Evolutionary conservation across 1,140 invertebrate species (phyloP).

Genomic region (Ephestia elutella): DNA sequence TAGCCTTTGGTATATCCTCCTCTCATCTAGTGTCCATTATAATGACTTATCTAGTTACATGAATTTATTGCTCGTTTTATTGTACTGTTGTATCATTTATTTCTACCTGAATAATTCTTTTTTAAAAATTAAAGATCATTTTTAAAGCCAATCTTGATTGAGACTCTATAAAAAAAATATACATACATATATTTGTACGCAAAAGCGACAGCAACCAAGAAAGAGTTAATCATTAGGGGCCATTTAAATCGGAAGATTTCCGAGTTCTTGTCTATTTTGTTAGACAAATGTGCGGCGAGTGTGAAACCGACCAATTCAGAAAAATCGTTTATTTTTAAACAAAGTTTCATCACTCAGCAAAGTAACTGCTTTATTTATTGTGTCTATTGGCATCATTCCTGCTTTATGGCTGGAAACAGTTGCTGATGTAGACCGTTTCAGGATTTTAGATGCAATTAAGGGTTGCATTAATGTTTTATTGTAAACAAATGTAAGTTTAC

Average conservation of each 20-base stretch:
- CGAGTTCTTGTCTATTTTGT: not conserved
- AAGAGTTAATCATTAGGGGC: not conserved
- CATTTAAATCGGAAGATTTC: not conserved
- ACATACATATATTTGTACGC: too few species aligned
- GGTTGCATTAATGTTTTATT: slow-evolving; percentile 11
- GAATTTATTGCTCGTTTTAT: too few species aligned
- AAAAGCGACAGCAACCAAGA: too few species aligned
- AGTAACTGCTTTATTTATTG: slow-evolving; percentile 28
- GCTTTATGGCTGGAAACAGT: slow-evolving; percentile 21
- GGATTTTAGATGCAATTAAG: slow-evolving; percentile 13
- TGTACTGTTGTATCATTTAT: too few species aligned
- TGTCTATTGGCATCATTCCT: slow-evolving; percentile 33
- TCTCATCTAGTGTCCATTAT: too few species aligned
- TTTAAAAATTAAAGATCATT: too few species aligned
- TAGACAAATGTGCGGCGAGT: slow-evolving; percentile 16
- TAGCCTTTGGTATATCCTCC: too few species aligned
- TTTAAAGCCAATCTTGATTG: too few species aligned
- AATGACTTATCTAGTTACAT: too few species aligned
- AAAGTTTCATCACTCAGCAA: slow-evolving; percentile 27
- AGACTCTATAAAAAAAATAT: too few species aligned
- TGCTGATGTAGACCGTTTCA: slow-evolving; percentile 22
- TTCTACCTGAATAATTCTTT: too few species aligned
- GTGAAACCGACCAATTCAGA: slow-evolving; percentile 8
- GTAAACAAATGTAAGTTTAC: slow-evolving; percentile 5
- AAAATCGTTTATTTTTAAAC: slow-evolving; percentile 28